phyloP scores from a whole-genome alignment of 2,888 invertebrate genomes.

The Cephalotes varians region DNA sequence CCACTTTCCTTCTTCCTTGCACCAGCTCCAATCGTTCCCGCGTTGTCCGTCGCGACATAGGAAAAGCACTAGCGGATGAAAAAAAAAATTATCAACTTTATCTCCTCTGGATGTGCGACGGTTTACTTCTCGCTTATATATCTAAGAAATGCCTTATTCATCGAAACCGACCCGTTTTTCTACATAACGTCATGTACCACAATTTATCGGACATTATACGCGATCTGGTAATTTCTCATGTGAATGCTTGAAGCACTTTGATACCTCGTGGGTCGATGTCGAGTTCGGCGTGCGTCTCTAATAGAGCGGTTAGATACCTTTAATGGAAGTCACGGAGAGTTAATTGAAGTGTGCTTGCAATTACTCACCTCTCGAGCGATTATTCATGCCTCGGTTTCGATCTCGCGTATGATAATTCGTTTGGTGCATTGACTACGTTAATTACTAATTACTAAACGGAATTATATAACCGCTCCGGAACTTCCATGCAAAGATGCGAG shows the following conservation, averaged over 20 bases:
- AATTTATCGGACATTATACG: not conserved
- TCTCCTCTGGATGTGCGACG: slow-evolving; percentile 26
- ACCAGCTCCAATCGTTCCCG: not conserved
- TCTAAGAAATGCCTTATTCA: not conserved
- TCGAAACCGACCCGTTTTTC: not conserved
- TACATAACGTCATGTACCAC: not conserved
- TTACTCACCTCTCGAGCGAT: slow-evolving; percentile 67
- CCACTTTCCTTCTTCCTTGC: slow-evolving; percentile 21
- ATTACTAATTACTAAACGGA: slow-evolving; percentile 68
- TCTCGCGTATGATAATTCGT: slow-evolving; percentile 69
- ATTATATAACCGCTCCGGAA: slow-evolving; percentile 19
- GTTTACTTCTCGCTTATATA: slow-evolving; percentile 24
- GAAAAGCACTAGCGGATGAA: slow-evolving; percentile 30
- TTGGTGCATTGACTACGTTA: slow-evolving; percentile 66
- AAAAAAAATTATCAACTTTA: slow-evolving; percentile 54
- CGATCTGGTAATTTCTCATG: slow-evolving; percentile 18
- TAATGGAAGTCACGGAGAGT: slow-evolving; percentile 67
- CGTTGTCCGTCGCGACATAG: slow-evolving; percentile 8
- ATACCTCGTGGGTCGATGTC: slow-evolving; percentile 11
- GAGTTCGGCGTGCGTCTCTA: slow-evolving; percentile 37
- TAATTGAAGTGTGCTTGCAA: slow-evolving; percentile 70
- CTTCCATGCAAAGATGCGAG: slow-evolving; percentile 1
- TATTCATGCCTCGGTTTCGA: slow-evolving; percentile 65
- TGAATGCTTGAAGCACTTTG: slow-evolving; percentile 36
- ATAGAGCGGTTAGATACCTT: slow-evolving; percentile 52